Evolutionary conservation across 1,140 invertebrate species (phyloP), one percentile per base, ranked within the genome.

Genomic region (Ceratosolen solmsi): DNA sequence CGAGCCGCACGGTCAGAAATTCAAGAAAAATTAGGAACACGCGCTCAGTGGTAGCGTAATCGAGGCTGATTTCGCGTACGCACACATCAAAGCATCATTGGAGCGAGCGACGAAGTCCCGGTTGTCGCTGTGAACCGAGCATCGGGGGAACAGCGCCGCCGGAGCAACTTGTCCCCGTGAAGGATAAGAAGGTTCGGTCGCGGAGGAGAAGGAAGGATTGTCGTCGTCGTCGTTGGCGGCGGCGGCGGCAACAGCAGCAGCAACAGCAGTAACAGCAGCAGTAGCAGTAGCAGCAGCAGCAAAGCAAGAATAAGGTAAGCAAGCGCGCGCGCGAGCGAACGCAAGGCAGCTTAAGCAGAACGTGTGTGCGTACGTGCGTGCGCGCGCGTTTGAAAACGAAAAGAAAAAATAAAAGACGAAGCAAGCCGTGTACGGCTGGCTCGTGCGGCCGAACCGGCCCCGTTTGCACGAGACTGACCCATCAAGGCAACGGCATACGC

Each of bases 351-450:
- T 1, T 15, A 71, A 49, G 25, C 70, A 71, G 38, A 71, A 49
- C 25, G 41, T 46, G 65, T 41, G 36, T 15, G 27, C 15, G 60
- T 30, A 41, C 65, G 76, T 75, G 72, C 63, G 79, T 81, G 58
- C n/a, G 72, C 41, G 68, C n/a, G 75, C 54, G 60, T 41, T 72
- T 60, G 60, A 75, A 72, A 78, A 83, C 65, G 77, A 49, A 30
- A 58, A 41, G 58, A 56, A 58, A 46, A 81, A 82, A 80, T 33
- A 49, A 41, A 76, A 56, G 51, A 33, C 17, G 72, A 56, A 27
- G 49, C 25, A 77, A 51, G 46, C 60, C 38, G 58, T 60, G 36
- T 1, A 36, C 17, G 36, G 74, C 22, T 41, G 54, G 30, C 41
- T 51, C 20, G 65, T n/a, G 54, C 20, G n/a, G 70, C 58, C 65